Conservation (phyloP, 2,888 invertebrate species). For the Aphidius colemani region DNA sequence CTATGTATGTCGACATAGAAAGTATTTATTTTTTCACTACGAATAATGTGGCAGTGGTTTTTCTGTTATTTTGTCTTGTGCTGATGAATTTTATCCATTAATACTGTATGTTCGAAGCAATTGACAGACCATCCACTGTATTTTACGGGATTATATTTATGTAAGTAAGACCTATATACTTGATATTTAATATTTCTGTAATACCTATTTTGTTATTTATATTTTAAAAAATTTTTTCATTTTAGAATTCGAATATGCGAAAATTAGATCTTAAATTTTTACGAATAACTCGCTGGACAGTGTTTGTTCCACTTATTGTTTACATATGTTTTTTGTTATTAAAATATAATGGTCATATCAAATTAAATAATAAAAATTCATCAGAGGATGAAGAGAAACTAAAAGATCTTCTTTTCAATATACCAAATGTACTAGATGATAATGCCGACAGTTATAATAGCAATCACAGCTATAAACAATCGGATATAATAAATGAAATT, state of each 20-base stretch:
- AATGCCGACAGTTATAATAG: conserved; percentile 35
- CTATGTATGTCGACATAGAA: no score
- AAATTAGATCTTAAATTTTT: conserved; percentile 33
- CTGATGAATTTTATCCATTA: no score
- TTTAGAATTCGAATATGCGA: conserved; percentile 10
- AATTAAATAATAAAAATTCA: conserved; percentile 40
- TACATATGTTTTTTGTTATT: conserved; percentile 49
- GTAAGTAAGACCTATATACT: no score
- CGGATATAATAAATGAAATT: conserved; percentile 28
- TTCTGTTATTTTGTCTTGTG: no score
- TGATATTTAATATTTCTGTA: no score
- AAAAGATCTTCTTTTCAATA: conserved; percentile 35
- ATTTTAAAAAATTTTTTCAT: no score
- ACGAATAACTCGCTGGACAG: conserved; percentile 49
- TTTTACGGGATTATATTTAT: no score
- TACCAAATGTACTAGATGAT: conserved; percentile 40
- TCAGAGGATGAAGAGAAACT: conserved; percentile 36
- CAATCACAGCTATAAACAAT: not conserved
- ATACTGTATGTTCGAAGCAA: no score
- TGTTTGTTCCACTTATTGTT: conserved; percentile 49
- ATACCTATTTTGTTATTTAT: no score
- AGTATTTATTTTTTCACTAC: no score
- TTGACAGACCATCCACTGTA: no score
- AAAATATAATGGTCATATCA: conserved; percentile 46
- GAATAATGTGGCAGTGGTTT: no score